phyloP scores from a whole-genome alignment of 2,797 vertebrate species.

The Antennarius maculatus region DNA sequence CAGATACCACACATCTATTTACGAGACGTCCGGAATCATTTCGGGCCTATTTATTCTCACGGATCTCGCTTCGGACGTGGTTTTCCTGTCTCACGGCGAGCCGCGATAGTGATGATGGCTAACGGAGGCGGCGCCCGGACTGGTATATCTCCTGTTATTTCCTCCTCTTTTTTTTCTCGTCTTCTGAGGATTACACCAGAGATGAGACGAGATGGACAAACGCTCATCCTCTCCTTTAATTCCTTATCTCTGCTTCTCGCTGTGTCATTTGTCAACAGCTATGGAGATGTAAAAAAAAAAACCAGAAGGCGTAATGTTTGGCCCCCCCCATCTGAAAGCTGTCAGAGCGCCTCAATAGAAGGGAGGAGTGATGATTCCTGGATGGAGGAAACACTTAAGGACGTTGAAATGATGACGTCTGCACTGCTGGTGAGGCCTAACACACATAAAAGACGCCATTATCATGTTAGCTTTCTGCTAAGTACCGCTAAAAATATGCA shows the following conservation, averaged over 20 bases:
- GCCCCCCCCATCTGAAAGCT: conserved; percentile 28
- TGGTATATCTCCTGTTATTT: conserved; percentile 75
- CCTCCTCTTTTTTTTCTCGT: conserved; percentile 41
- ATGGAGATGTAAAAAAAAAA: conserved; percentile 1
- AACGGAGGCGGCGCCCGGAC: conserved; percentile 66
- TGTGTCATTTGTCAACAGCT: conserved; percentile 7
- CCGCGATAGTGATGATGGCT: conserved; percentile 71
- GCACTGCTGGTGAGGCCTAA: too few relatives aligned
- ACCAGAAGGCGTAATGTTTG: conserved; percentile 16
- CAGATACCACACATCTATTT: conserved; percentile 64
- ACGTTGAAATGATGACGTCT: too few relatives aligned
- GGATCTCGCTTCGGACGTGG: conserved; percentile 47
- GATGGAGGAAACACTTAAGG: background rate
- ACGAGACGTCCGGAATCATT: conserved; percentile 31
- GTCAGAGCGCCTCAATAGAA: conserved; percentile 4
- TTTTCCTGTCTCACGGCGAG: conserved; percentile 16
- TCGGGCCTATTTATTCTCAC: conserved; percentile 28
- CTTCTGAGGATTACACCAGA: conserved; percentile 34
- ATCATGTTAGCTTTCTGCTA: too few relatives aligned
- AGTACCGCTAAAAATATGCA: too few relatives aligned
- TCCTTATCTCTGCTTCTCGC: conserved; percentile 6
- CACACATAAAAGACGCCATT: too few relatives aligned
- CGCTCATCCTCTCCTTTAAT: conserved; percentile 26
- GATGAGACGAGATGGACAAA: conserved; percentile 31
- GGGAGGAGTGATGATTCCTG: conserved; percentile 27